Evolutionary conservation across 1,140 invertebrate genomes (phyloP).

Genomic region (Popillia japonica): DNA sequence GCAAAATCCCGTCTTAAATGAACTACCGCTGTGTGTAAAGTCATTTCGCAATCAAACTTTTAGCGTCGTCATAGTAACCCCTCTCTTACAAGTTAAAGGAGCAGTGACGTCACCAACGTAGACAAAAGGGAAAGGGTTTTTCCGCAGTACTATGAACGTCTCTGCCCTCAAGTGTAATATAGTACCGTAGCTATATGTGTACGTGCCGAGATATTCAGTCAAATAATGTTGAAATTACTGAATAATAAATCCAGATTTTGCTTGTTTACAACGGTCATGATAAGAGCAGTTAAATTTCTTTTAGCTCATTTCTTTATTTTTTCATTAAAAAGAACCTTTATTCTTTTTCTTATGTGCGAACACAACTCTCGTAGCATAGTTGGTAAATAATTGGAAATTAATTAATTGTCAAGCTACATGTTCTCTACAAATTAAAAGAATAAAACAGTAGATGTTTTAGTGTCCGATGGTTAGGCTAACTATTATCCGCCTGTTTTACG

Average conservation of each 20-base stretch:
- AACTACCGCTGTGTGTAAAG: not conserved
- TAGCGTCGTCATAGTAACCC: constrained; percentile 21
- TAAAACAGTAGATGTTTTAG: too few relatives aligned
- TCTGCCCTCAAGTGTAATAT: not conserved
- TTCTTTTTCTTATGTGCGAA: too few relatives aligned
- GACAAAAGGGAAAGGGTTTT: constrained; percentile 8
- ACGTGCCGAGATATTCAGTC: not conserved
- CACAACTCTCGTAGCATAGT: too few relatives aligned
- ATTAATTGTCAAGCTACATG: too few relatives aligned
- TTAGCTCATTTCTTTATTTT: too few relatives aligned
- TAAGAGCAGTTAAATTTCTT: too few relatives aligned
- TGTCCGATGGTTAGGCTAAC: too few relatives aligned
- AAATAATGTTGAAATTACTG: not conserved
- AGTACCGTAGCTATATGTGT: not conserved
- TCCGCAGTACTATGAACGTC: not conserved
- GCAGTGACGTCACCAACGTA: not conserved
- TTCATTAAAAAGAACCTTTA: too few relatives aligned
- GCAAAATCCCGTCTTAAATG: not conserved
- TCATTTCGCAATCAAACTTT: constrained; percentile 1
- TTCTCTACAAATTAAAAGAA: too few relatives aligned
- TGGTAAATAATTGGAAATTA: too few relatives aligned
- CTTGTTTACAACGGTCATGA: too few relatives aligned
- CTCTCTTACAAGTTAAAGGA: not conserved
- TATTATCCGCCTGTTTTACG: too few relatives aligned
- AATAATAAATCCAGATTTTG: not conserved